Percentiles rank a stretch among this genome's conserved stretches.
Conservation (phyloP, 2,113 vertebrate species). For the Silurus meridionalis region DNA sequence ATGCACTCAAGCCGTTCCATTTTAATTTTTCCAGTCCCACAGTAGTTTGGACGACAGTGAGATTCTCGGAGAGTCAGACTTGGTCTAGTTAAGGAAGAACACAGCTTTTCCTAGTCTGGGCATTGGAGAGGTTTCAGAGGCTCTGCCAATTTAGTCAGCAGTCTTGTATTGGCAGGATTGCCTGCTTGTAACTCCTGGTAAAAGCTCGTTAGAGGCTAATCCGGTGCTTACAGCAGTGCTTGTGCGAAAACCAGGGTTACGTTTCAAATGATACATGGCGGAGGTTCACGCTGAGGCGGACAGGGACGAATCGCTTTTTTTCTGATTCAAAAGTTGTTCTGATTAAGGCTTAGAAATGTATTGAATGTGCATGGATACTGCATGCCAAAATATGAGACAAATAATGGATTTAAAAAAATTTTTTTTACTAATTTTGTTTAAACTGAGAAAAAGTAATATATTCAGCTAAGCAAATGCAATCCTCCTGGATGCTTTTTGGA, state of each 20-base stretch:
- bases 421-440: too few species aligned
- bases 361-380: neutral
- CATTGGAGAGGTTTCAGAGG: constrained; percentile 29
- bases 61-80: constrained; percentile 6
- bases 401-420: too few species aligned
- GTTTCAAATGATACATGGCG: constrained; percentile 50
- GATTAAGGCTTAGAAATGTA: neutral
- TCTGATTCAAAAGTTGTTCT: neutral
- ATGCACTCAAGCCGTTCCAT: neutral
- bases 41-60: constrained; percentile 18
- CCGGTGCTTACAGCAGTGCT: constrained; percentile 53
- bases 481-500: too few species aligned
- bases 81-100: constrained; percentile 39
- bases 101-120: constrained; percentile 43
- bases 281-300: constrained; percentile 31
- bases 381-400: neutral
- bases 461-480: too few species aligned
- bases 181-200: constrained; percentile 53
- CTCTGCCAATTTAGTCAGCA: constrained; percentile 62
- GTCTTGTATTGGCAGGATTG: constrained; percentile 58
- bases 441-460: too few species aligned
- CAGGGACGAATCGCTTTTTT: neutral
- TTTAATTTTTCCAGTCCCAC: constrained; percentile 15
- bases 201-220: constrained; percentile 64
- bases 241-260: constrained; percentile 53